Conservation (phyloP, 2,113 vertebrate genomes). For the Mormyrus lacerda region DNA sequence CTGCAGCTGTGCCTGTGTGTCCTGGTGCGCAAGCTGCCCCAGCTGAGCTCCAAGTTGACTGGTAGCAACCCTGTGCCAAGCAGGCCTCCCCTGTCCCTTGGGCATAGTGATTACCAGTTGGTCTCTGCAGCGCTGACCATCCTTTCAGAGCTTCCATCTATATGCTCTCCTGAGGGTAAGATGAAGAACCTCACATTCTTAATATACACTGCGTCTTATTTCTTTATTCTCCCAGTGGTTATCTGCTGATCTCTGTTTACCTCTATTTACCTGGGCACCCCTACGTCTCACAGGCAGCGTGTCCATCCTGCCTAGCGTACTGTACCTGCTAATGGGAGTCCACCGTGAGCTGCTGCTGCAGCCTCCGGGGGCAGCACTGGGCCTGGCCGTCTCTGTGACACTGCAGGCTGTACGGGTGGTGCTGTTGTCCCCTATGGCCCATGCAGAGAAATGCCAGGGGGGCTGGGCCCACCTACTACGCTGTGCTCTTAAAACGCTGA, state of each 20-base stretch:
- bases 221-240: neutral
- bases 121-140: slow-evolving; percentile 73
- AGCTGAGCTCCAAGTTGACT: slow-evolving; percentile 79
- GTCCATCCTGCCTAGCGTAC: slow-evolving; percentile 81
- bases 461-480: slow-evolving; percentile 76
- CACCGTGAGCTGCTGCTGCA: slow-evolving; percentile 70
- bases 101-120: slow-evolving; percentile 65
- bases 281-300: slow-evolving; percentile 71
- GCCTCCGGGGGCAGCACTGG: slow-evolving; percentile 44
- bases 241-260: neutral
- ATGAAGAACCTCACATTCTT: neutral
- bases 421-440: slow-evolving; percentile 77
- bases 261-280: neutral
- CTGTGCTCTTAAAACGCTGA: slow-evolving; percentile 70
- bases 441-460: slow-evolving; percentile 73
- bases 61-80: slow-evolving; percentile 57
- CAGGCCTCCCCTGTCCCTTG: slow-evolving; percentile 59
- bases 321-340: slow-evolving; percentile 82
- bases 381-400: slow-evolving; percentile 58
- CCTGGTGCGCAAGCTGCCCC: slow-evolving; percentile 82
- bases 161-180: slow-evolving; percentile 93
- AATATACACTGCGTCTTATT: neutral
- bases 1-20: slow-evolving; percentile 84
- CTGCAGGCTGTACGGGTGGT: slow-evolving; percentile 76
- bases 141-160: slow-evolving; percentile 78